Evolutionary conservation across 1,140 invertebrate species (phyloP).

Genomic region (Homalodisca vitripennis): DNA sequence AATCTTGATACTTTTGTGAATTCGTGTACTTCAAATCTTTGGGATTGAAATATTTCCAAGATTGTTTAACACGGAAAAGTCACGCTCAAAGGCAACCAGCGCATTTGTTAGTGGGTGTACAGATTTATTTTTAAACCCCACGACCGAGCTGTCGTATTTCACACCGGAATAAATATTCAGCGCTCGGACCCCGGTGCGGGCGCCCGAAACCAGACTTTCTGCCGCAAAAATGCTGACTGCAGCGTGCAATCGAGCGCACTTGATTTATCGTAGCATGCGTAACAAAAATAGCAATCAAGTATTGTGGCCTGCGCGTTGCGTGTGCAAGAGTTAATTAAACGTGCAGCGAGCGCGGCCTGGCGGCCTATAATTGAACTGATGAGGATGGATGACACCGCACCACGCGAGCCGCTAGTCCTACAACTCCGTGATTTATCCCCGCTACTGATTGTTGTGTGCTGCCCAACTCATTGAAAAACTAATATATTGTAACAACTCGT

Average conservation of each 20-base stretch:
- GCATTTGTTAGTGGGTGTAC: no score
- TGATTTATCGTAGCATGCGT: constrained; percentile 8
- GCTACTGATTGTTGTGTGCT: constrained; percentile 11
- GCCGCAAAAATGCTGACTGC: no score
- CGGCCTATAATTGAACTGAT: constrained; percentile 11
- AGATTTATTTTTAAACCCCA: no score
- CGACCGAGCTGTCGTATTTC: no score
- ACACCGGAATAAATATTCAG: no score
- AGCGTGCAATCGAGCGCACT: not conserved
- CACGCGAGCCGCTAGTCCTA: not conserved
- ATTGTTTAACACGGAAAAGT: no score
- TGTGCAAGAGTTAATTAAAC: not conserved
- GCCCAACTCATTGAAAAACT: constrained; percentile 2
- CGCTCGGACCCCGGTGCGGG: no score
- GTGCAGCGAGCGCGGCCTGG: not conserved
- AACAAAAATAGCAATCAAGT: constrained; percentile 15
- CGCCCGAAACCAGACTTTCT: no score
- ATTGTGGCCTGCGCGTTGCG: constrained; percentile 6
- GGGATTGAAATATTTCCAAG: no score
- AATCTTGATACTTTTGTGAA: no score
- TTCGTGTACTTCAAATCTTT: no score
- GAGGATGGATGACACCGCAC: constrained; percentile 6
- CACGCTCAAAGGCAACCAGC: no score
- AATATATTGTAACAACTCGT: not conserved
- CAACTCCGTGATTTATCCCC: not conserved